Evolutionary conservation across 2,888 invertebrate genomes (phyloP), one percentile per base, ranked within the genome.

Genomic region (Perizoma flavofasciatum): DNA sequence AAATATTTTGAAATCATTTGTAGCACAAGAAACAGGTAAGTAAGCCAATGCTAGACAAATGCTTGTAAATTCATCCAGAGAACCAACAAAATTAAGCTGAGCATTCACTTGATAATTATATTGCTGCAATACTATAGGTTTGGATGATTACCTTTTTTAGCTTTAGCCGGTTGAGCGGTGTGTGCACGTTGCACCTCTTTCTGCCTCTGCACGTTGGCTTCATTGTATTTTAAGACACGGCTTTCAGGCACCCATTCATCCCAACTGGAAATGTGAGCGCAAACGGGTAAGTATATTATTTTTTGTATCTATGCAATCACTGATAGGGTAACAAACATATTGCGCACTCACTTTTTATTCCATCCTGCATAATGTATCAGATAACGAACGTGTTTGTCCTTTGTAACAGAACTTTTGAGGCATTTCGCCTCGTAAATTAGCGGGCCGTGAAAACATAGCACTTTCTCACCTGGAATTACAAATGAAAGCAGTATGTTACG

Each of bases 341-440:
- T 10, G 9, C 54, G 55, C 55, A 86, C 94, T 91, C 93, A 98
- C 98, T 97, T 98, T 93, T 98, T 99, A 82, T 98, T 99, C 99
- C 99, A 99, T 2, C 98, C 98, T 69, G 98, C 98, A 85, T 99
- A 99, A 86, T 99, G 99, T 68, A 99, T 98, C 62, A 97, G 95
- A 88, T 98, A 98, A 79, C 97, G 95, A 6, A 97, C 94, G 85
- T 96, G 95, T 85, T 97, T 97, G 72, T 98, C 97, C 83, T 97
- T 97, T 3, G 95, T 95, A 67, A 96, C 92, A 55, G 95, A 94
- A 68, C 95, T 94, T 88, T 97, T 97, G 34, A 98, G 93, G 80
- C 98, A 98, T 94, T 99, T 99, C 41, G 98, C 98, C 93, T 99
- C 98, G 83, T 99, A 99, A 70, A 99, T 96, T 35, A 98, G 93